These are phyloP conservation scores for Pygmarrhopalites habei DNA, from an alignment of 1,140 invertebrate species.

Conservation along the genomic window DNA sequence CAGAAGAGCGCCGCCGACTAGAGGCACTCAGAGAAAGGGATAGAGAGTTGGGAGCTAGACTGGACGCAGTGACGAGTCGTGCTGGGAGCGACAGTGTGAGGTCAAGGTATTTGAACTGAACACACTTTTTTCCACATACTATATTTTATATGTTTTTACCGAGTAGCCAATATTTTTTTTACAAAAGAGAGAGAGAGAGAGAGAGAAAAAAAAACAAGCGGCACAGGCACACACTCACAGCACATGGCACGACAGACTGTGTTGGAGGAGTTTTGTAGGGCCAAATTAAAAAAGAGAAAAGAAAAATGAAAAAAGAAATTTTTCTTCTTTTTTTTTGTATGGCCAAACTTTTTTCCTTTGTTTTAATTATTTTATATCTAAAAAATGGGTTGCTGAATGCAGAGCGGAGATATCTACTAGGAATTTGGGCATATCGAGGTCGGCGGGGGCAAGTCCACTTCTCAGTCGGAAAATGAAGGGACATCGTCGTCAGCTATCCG, in stretches of 20 bases:
- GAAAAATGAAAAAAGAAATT: too few species aligned
- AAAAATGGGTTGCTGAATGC: conserved; percentile 39
- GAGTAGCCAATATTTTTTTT: too few species aligned
- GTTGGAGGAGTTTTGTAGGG: conserved; percentile 31
- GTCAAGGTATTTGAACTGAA: conserved; percentile 35
- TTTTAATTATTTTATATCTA: too few species aligned
- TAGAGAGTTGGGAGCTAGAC: conserved; percentile 40
- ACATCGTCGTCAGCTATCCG: conserved; percentile 49
- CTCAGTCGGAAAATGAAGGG: conserved; percentile 45
- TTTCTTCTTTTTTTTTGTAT: too few species aligned
- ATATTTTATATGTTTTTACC: background rate
- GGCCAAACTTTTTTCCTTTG: too few species aligned
- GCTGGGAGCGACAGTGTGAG: conserved; percentile 27
- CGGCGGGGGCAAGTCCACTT: conserved; percentile 39
- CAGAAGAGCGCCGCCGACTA: conserved; percentile 42
- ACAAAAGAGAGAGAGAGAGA: too few species aligned
- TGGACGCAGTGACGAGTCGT: conserved; percentile 38
- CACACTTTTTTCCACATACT: too few species aligned
- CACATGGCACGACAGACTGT: conserved; percentile 38
- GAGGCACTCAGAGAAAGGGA: conserved; percentile 43
- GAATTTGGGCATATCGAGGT: conserved; percentile 40
- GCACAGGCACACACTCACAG: conserved; percentile 40
- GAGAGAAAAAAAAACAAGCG: too few species aligned
- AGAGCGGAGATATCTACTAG: conserved; percentile 39
- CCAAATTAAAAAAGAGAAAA: too few species aligned